A percentile compares a stretch with the other conserved stretches of the same genome.
Evolutionary conservation across 2,888 invertebrate genomes (phyloP).

Genomic region (Ephialtes manifestator): DNA sequence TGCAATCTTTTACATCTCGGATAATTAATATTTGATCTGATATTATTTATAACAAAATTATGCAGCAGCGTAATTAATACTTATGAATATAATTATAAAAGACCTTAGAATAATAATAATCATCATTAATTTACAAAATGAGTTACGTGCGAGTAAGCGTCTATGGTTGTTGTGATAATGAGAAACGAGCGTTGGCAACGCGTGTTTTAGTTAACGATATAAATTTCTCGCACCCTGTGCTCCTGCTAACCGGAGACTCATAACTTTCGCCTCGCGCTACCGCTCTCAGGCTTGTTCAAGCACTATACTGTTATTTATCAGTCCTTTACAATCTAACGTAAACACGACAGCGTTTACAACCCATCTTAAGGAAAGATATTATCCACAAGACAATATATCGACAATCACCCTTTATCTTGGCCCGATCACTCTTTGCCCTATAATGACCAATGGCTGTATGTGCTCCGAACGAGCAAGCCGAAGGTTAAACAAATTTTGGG

Average conservation of each 20-base stretch:
- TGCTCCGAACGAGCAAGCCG: not conserved
- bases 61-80: not conserved
- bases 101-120: not conserved
- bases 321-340: slow-evolving; percentile 11
- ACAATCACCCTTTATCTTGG: slow-evolving; percentile 28
- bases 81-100: not conserved
- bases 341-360: slow-evolving; percentile 28
- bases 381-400: slow-evolving; percentile 24
- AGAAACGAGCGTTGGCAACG: slow-evolving; percentile 37
- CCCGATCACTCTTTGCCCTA: slow-evolving; percentile 14
- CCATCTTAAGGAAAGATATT: slow-evolving; percentile 18
- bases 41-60: not conserved
- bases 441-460: slow-evolving; percentile 30
- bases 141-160: not conserved
- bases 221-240: slow-evolving; percentile 53
- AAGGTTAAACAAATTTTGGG: not conserved
- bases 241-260: slow-evolving; percentile 17
- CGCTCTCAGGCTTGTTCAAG: slow-evolving; percentile 12
- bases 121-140: not conserved
- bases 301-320: slow-evolving; percentile 43
- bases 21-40: not conserved
- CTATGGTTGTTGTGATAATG: slow-evolving; percentile 18
- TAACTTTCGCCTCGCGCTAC: slow-evolving; percentile 12
- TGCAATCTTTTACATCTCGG: not conserved
- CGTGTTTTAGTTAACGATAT: slow-evolving; percentile 50